phyloP scores from a whole-genome alignment of 2,113 vertebrate species.

The Odobenus rosmarus region DNA sequence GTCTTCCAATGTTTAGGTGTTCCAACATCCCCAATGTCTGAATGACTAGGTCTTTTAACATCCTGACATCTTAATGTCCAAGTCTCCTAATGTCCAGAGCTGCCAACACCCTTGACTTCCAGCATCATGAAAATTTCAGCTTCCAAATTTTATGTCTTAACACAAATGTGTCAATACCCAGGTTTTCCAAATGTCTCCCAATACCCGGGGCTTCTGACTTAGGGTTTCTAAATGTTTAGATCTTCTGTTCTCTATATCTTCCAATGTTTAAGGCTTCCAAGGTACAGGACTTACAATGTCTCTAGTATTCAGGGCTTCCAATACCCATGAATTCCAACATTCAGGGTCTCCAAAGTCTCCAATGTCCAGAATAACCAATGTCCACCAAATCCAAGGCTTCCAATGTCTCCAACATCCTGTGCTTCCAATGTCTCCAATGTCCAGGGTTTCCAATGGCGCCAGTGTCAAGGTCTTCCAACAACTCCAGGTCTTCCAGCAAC shows the following conservation, averaged over 20 bases:
- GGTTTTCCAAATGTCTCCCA: neutral
- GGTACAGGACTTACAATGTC: neutral
- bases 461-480: constrained; percentile 73
- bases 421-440: constrained; percentile 78
- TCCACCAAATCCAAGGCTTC: constrained; percentile 62
- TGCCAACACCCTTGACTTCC: neutral
- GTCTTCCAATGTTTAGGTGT: neutral
- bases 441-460: constrained; percentile 74
- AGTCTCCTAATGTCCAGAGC: neutral
- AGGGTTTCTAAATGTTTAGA: neutral
- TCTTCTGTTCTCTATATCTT: constrained; percentile 17
- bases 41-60: constrained; percentile 32
- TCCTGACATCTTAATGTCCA: neutral
- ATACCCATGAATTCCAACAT: constrained; percentile 28
- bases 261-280: neutral
- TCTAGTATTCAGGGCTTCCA: neutral
- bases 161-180: neutral
- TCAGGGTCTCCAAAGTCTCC: constrained; percentile 20
- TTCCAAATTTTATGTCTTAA: constrained; percentile 47
- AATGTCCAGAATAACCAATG: constrained; percentile 49
- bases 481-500: constrained; percentile 67
- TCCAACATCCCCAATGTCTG: neutral
- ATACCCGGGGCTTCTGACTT: neutral
- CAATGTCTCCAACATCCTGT: constrained; percentile 73
- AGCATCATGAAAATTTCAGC: neutral